Evolutionary conservation across 2,113 vertebrate genomes (phyloP).

Genomic region (Calyptomena viridis): DNA sequence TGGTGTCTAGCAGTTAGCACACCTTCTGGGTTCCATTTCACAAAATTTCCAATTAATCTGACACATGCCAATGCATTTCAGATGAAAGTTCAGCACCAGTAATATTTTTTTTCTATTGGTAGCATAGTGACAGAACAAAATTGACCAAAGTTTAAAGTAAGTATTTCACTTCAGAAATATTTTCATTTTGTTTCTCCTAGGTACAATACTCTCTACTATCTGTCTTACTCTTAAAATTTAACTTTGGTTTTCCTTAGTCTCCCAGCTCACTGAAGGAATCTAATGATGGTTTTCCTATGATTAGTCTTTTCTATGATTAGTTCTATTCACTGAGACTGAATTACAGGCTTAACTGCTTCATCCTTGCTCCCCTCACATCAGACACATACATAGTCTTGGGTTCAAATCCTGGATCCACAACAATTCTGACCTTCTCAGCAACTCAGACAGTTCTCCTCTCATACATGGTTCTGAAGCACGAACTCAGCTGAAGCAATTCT

Average conservation of each 20-base stretch:
- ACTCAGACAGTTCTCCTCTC: not conserved
- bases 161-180: not conserved
- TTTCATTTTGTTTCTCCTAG: not conserved
- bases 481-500: not conserved
- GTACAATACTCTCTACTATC: not conserved
- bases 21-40: constrained; percentile 60
- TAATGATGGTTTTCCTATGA: not conserved
- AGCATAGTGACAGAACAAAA: not conserved
- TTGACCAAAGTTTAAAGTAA: not conserved
- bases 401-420: not conserved
- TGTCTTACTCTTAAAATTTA: not conserved
- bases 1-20: constrained; percentile 39
- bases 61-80: constrained; percentile 24
- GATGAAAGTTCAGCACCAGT: constrained; percentile 24
- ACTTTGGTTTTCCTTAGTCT: not conserved
- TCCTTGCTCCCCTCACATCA: not conserved
- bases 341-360: not conserved
- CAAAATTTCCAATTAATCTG: constrained; percentile 36
- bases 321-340: not conserved
- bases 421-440: not conserved
- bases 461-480: not conserved
- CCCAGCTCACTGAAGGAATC: not conserved
- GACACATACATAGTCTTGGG: not conserved
- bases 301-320: not conserved
- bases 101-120: not conserved